These are phyloP conservation scores for Drosophila subpulchrella DNA, from an alignment of 1,140 invertebrate genomes.

Conservation along the genomic window DNA sequence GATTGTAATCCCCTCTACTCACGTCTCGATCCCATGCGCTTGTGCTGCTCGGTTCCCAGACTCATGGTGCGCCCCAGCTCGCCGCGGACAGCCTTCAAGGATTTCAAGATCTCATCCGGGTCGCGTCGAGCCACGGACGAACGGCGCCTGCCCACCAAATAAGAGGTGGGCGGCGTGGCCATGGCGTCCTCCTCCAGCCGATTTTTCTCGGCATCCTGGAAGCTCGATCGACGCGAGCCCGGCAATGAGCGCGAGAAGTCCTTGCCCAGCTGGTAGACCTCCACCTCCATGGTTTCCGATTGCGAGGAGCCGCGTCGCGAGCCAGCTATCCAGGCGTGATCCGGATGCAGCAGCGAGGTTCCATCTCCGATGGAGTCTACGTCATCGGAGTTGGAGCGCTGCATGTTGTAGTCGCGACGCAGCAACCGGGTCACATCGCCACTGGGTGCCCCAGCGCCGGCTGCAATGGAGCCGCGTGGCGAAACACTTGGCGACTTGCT, in stretches of 20 bases:
- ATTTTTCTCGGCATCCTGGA: constrained; percentile 88
- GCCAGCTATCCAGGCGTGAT: constrained; percentile 91
- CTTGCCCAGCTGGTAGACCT: constrained; percentile 93
- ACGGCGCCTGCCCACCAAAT: constrained; percentile 89
- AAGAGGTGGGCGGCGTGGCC: constrained; percentile 86
- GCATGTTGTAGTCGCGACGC: constrained; percentile 88
- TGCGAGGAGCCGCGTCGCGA: constrained; percentile 93
- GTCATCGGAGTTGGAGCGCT: constrained; percentile 90
- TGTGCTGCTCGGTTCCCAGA: constrained; percentile 87
- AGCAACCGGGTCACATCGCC: constrained; percentile 87
- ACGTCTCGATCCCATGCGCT: constrained; percentile 87
- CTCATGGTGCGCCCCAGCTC: constrained; percentile 92
- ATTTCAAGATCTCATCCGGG: constrained; percentile 92
- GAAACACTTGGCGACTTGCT: constrained; percentile 90
- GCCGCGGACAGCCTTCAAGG: constrained; percentile 91
- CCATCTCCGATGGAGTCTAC: constrained; percentile 90
- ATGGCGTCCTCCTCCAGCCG: constrained; percentile 84
- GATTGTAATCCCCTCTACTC: constrained; percentile 84
- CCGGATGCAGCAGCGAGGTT: constrained; percentile 91
- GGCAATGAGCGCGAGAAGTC: constrained; percentile 94
- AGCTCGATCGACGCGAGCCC: constrained; percentile 92
- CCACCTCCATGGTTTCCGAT: constrained; percentile 93
- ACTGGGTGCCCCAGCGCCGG: constrained; percentile 83
- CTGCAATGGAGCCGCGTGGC: constrained; percentile 91
- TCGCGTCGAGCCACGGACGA: constrained; percentile 92